Evolutionary conservation across 2,888 invertebrate genomes (phyloP).

Genomic region (Oscheius sp.): DNA sequence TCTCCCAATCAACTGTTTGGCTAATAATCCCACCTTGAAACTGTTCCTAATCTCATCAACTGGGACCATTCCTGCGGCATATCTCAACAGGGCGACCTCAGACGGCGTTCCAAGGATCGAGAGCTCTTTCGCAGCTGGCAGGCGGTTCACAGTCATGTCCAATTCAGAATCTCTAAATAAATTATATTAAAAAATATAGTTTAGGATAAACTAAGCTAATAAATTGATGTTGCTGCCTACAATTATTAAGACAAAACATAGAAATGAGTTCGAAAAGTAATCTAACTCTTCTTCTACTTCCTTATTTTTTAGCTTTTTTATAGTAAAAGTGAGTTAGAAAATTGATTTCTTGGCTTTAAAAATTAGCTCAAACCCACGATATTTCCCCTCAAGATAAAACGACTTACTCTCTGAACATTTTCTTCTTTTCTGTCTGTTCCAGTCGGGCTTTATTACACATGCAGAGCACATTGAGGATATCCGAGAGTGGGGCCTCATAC

Average conservation of each 20-base stretch:
- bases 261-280: too few species aligned
- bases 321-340: too few species aligned
- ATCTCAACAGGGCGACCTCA: constrained; percentile 50
- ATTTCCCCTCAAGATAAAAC: constrained; percentile 22
- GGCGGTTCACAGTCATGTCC: constrained; percentile 39
- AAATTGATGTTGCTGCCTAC: background rate
- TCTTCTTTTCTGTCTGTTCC: constrained; percentile 37
- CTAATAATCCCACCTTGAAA: constrained; percentile 24
- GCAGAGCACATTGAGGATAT: constrained; percentile 50
- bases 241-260: background rate
- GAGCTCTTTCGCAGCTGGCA: constrained; percentile 32
- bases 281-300: too few species aligned
- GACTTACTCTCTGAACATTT: constrained; percentile 38
- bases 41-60: constrained; percentile 39
- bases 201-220: background rate
- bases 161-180: constrained; percentile 42
- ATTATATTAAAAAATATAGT: background rate
- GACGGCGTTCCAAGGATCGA: constrained; percentile 46
- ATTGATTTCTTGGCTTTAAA: too few species aligned
- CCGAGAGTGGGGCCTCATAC: constrained; percentile 41
- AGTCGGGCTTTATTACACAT: constrained; percentile 54
- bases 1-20: too few species aligned
- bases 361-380: too few species aligned
- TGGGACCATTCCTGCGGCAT: constrained; percentile 42
- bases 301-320: too few species aligned